Evolutionary conservation across 2,797 vertebrate genomes (phyloP), one percentile per base, ranked within the genome.

Genomic region (Protosalanx chinensis): DNA sequence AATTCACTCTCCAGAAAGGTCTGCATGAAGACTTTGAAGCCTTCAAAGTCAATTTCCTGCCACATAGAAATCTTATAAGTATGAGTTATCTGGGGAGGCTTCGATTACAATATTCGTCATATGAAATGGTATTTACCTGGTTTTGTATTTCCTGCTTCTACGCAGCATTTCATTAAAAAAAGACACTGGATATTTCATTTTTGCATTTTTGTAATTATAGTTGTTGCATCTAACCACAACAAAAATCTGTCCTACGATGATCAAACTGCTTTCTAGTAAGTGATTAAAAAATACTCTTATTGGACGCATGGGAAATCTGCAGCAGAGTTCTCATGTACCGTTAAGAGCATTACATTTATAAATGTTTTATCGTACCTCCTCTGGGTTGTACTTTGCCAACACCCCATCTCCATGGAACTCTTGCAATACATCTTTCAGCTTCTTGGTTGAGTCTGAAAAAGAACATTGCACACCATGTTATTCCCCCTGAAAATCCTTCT

Each of bases 1-100:
- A 97, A 91, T 16, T 98, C 95, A 0, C 93, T 96, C 83, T 98
- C 96, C 85, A 97, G 84, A 82, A 98, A 98, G 1, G 95, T 97
- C 89, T 97, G 96, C 96, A 98, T 98, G 77, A 98, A 98, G 51
- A 97, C 88, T 88, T 94, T 95, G 89, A 98, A 98, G 16, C 95
- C 96, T 86, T 97, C 93, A 86, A 95, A 95, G 91, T 97, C 96
- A 71, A 97, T 97, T 49, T 95, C 94, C 95, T 96, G 8, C 35
- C 35, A 37, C 7, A 37, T 37, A 72, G 23, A 63, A 46, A 1
- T 66, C 5, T 18, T 51, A n/a, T 76, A 58, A 18, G 51, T 59
- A 32, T 61, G 2, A 37, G 37, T 68, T 12, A 64, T 63, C 62
- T 56, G 0, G 6, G 10, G 18, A 61, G 32, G 10, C 30, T 18